Conservation (phyloP, 1,140 invertebrate genomes). For the Drosophila nannoptera region DNA sequence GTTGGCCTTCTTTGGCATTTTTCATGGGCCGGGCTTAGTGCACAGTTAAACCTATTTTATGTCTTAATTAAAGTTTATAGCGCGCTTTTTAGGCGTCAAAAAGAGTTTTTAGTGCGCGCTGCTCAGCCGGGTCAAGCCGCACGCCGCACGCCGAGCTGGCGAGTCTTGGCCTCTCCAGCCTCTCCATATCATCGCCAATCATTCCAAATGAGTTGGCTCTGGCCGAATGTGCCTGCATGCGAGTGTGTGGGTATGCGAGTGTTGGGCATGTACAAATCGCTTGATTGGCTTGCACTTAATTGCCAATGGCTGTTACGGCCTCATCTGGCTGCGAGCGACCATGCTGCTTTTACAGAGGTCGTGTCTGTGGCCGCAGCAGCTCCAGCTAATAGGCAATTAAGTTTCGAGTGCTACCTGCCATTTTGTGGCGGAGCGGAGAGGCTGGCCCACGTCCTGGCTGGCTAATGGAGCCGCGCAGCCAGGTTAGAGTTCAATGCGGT, state of each 20-base stretch:
- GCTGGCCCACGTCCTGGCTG: slow-evolving; percentile 33
- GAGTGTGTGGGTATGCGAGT: slow-evolving; percentile 49
- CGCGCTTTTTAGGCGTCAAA: slow-evolving; percentile 69
- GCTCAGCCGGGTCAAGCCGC: slow-evolving; percentile 42
- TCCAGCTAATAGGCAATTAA: slow-evolving; percentile 76
- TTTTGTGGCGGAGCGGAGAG: slow-evolving; percentile 51
- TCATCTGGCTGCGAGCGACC: slow-evolving; percentile 37
- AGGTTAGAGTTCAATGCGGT: slow-evolving; percentile 57
- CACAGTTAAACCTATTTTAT: slow-evolving; percentile 72
- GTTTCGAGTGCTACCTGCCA: slow-evolving; percentile 70
- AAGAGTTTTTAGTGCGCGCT: slow-evolving; percentile 62
- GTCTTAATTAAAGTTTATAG: slow-evolving; percentile 77
- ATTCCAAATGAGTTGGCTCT: slow-evolving; percentile 60
- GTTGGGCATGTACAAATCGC: slow-evolving; percentile 74
- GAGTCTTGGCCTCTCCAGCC: slow-evolving; percentile 4
- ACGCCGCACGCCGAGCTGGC: slow-evolving; percentile 31
- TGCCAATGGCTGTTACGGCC: slow-evolving; percentile 67
- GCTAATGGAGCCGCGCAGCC: slow-evolving; percentile 41
- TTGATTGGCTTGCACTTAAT: slow-evolving; percentile 76
- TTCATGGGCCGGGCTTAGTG: slow-evolving; percentile 53
- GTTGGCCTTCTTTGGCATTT: slow-evolving; percentile 66
- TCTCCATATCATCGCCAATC: slow-evolving; percentile 53
- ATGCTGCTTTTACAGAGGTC: slow-evolving; percentile 63
- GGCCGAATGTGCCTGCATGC: background rate
- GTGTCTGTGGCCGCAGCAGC: slow-evolving; percentile 63